Percentiles rank a stretch among this genome's conserved stretches.
phyloP scores from a whole-genome alignment of 2,888 invertebrate species.

The Chymomyza fuscimana region DNA sequence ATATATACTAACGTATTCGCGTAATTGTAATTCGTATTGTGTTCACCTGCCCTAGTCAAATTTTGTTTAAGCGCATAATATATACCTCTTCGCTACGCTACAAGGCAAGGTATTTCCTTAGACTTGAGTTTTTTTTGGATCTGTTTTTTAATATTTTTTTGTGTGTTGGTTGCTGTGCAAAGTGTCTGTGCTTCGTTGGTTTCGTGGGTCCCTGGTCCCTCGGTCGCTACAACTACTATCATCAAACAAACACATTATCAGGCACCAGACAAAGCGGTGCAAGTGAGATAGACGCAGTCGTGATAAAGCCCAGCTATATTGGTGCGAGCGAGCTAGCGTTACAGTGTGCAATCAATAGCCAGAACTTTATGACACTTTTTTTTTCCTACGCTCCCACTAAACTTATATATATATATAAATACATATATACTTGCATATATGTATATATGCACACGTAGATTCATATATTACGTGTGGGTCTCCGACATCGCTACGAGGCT shows the following conservation, averaged over 20 bases:
- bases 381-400: background rate
- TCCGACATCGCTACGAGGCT: background rate
- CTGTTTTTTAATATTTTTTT: constrained; percentile 19
- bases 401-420: background rate
- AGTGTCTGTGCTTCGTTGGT: constrained; percentile 10
- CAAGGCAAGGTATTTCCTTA: background rate
- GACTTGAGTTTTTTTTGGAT: constrained; percentile 1
- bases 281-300: constrained; percentile 40
- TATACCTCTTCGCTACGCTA: background rate
- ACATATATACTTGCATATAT: background rate
- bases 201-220: background rate
- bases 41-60: constrained; percentile 40
- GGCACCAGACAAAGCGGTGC: constrained; percentile 25
- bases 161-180: constrained; percentile 21
- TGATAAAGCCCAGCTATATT: background rate
- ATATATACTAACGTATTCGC: background rate
- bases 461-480: background rate
- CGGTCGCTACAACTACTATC: constrained; percentile 10
- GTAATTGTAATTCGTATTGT: constrained; percentile 26
- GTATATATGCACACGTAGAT: background rate
- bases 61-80: constrained; percentile 14
- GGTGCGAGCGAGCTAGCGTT: constrained; percentile 32
- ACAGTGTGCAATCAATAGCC: constrained; percentile 13
- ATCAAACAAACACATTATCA: constrained; percentile 6
- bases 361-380: constrained; percentile 4